Conservation (phyloP, 2,888 invertebrate genomes). For the Dyspetes luteomarginatus region DNA sequence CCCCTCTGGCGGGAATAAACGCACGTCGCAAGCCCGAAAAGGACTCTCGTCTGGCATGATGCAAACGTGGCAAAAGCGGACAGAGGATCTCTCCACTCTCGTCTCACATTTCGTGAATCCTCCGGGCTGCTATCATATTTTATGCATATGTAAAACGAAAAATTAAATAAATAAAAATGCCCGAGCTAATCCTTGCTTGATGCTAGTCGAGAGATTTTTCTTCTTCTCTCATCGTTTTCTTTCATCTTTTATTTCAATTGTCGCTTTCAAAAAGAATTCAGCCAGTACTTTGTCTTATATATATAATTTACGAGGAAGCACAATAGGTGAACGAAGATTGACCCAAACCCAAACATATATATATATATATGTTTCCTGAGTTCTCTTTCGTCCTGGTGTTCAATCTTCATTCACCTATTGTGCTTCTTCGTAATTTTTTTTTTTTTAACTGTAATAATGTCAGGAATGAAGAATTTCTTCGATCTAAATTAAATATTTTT, state of each 20-base stretch:
- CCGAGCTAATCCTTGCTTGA: constrained; percentile 28
- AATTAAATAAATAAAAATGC: constrained; percentile 11
- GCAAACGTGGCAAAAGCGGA: constrained; percentile 20
- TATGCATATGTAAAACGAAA: constrained; percentile 69
- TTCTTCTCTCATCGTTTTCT: constrained; percentile 61
- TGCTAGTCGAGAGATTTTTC: constrained; percentile 64
- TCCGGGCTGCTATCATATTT: constrained; percentile 80
- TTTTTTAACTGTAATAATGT: not conserved
- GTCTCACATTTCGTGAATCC: constrained; percentile 82
- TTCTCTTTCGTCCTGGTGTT: constrained; percentile 42
- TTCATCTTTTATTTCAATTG: constrained; percentile 57
- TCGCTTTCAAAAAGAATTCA: constrained; percentile 27
- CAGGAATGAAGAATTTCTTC: not conserved
- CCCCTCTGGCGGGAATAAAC: constrained; percentile 35
- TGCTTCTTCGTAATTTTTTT: constrained; percentile 8
- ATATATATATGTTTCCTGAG: constrained; percentile 42
- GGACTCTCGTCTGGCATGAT: constrained; percentile 19
- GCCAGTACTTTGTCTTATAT: no score
- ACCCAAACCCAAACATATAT: constrained; percentile 19
- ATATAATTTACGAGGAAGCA: no score
- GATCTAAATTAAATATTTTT: not conserved
- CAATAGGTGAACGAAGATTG: no score
- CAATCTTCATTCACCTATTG: constrained; percentile 30
- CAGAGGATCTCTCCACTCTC: constrained; percentile 62
- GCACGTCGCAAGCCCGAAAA: not conserved